phyloP scores from a whole-genome alignment of 2,888 invertebrate genomes.

The Chouioia cunea region DNA sequence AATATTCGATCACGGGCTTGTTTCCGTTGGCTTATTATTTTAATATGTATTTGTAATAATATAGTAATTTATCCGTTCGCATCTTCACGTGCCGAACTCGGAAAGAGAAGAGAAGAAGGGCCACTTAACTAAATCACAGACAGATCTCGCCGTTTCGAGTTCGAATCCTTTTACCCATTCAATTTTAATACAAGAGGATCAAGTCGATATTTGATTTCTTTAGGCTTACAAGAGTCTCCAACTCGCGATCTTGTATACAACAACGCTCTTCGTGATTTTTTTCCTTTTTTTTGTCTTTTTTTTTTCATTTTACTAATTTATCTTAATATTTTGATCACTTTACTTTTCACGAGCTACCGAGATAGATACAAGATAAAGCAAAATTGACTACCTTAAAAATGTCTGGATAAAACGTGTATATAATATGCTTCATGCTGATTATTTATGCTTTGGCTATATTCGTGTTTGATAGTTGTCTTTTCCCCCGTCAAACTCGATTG shows the following conservation, averaged over 20 bases:
- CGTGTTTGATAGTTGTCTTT: no score
- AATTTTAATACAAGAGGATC: slow-evolving; percentile 48
- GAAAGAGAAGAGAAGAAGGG: slow-evolving; percentile 46
- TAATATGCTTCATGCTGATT: slow-evolving; percentile 39
- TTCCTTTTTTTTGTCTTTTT: slow-evolving; percentile 33
- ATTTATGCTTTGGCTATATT: no score
- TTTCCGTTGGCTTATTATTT: slow-evolving; percentile 9
- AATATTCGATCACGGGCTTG: slow-evolving; percentile 22
- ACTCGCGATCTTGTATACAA: slow-evolving; percentile 61
- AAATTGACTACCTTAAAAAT: slow-evolving; percentile 32
- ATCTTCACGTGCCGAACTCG: slow-evolving; percentile 49
- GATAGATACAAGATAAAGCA: slow-evolving; percentile 19
- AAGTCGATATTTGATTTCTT: slow-evolving; percentile 67
- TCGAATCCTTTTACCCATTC: slow-evolving; percentile 14
- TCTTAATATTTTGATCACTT: slow-evolving; percentile 56
- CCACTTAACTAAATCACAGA: slow-evolving; percentile 64
- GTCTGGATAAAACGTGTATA: slow-evolving; percentile 49
- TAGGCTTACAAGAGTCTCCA: slow-evolving; percentile 65
- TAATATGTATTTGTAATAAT: no score
- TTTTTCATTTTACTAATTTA: slow-evolving; percentile 38
- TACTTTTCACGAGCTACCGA: slow-evolving; percentile 30
- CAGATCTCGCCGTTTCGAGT: slow-evolving; percentile 60
- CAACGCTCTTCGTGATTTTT: slow-evolving; percentile 48
- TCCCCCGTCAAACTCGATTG: no score
- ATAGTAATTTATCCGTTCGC: no score